Conservation (phyloP, 2,888 invertebrate genomes). For the Agrochola macilenta region DNA sequence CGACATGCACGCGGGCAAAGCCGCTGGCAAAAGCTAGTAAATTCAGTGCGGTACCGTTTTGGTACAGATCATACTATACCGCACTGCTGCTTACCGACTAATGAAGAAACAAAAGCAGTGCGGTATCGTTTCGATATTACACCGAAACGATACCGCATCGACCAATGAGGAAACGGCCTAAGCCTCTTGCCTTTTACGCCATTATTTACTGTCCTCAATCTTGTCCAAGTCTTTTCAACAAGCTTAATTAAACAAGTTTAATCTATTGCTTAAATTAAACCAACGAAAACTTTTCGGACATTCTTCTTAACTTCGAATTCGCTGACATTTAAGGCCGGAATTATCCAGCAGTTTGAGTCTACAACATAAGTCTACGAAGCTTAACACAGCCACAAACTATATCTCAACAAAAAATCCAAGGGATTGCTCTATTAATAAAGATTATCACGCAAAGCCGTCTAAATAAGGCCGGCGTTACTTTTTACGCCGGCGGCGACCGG, state of each 20-base stretch:
- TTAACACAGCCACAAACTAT: constrained; percentile 41
- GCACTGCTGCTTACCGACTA: too few species aligned
- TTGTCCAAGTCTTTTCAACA: constrained; percentile 23
- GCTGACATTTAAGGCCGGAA: constrained; percentile 22
- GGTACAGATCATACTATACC: too few species aligned
- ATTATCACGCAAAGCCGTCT: constrained; percentile 55
- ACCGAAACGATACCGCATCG: too few species aligned
- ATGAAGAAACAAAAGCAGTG: too few species aligned
- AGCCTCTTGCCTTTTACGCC: not conserved
- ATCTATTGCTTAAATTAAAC: constrained; percentile 46
- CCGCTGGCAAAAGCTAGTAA: too few species aligned
- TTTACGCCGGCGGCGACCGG: constrained; percentile 15
- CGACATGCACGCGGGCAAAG: too few species aligned
- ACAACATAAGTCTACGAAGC: constrained; percentile 40
- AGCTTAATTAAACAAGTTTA: constrained; percentile 49
- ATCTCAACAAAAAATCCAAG: constrained; percentile 50
- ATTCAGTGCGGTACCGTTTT: too few species aligned
- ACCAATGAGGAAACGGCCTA: too few species aligned
- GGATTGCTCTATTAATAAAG: constrained; percentile 62
- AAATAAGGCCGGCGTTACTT: constrained; percentile 46
- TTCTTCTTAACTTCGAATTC: constrained; percentile 34
- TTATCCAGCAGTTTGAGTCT: constrained; percentile 40
- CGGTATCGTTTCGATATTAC: too few species aligned
- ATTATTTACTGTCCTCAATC: constrained; percentile 28
- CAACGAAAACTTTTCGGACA: constrained; percentile 23